phyloP scores from a whole-genome alignment of 2,113 vertebrate species.

The Cygnus atratus region DNA sequence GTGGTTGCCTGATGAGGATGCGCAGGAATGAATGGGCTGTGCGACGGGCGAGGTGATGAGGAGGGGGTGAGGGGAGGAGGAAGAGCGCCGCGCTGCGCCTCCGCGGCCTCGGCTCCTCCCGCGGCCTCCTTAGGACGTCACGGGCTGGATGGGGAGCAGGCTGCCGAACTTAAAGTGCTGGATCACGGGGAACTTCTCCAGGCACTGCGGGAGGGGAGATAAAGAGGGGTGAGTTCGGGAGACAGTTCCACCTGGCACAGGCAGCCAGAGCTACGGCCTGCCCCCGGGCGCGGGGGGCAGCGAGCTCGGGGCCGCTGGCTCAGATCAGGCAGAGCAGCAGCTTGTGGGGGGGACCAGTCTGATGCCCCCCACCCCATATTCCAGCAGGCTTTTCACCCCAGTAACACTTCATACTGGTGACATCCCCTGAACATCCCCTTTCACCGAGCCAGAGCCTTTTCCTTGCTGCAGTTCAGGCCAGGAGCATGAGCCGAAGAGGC shows the following conservation, averaged over 20 bases:
- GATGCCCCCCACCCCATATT: not conserved
- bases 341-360: not conserved
- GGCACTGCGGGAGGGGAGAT: conserved; percentile 80
- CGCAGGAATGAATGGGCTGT: conserved; percentile 18
- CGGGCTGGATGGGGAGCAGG: conserved; percentile 93
- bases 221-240: conserved; percentile 36
- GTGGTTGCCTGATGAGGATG: conserved; percentile 17
- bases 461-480: not conserved
- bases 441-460: not conserved
- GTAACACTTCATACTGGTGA: not conserved
- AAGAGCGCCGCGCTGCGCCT: not conserved
- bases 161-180: conserved; percentile 99
- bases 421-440: not conserved
- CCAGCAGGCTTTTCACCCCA: not conserved
- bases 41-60: conserved; percentile 29
- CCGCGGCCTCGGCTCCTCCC: not conserved
- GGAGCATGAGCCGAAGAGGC: not conserved
- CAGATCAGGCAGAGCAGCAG: not conserved
- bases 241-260: not conserved
- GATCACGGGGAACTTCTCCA: conserved; percentile 99
- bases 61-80: conserved; percentile 38
- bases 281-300: not conserved
- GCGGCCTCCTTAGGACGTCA: conserved; percentile 79
- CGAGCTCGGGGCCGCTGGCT: not conserved
- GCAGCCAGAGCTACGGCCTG: not conserved